These are phyloP conservation scores for Oedothorax gibbosus DNA, from an alignment of 1,140 invertebrate species.

Conservation along the genomic window DNA sequence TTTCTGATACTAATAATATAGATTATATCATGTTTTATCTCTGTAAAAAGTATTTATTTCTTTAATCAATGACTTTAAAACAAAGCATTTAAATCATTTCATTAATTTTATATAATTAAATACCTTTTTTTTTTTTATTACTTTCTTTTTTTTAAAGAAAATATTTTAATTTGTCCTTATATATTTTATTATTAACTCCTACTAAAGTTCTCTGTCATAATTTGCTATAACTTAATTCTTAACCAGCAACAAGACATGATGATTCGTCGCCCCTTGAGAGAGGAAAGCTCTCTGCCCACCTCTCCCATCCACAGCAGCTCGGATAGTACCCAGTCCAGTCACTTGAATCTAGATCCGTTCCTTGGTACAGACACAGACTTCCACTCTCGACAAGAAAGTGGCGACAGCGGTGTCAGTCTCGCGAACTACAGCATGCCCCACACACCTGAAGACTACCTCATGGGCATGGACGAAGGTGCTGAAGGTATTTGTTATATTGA, in stretches of 20 bases:
- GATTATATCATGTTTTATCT: too few species aligned
- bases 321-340: slow-evolving; percentile 52
- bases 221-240: too few species aligned
- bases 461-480: slow-evolving; percentile 69
- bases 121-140: too few species aligned
- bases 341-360: slow-evolving; percentile 77
- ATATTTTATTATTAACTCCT: too few species aligned
- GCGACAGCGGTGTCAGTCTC: slow-evolving; percentile 90
- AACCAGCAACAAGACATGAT: slow-evolving; percentile 18
- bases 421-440: slow-evolving; percentile 86
- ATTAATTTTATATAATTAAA: too few species aligned
- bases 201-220: too few species aligned
- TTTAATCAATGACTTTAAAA: too few species aligned
- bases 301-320: slow-evolving; percentile 29
- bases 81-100: too few species aligned
- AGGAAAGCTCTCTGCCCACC: slow-evolving; percentile 33
- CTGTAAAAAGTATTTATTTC: too few species aligned
- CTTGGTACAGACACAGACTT: slow-evolving; percentile 78
- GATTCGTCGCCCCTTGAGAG: slow-evolving; percentile 14
- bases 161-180: too few species aligned
- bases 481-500: slow-evolving; percentile 17
- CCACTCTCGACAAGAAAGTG: slow-evolving; percentile 92
- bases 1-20: too few species aligned
- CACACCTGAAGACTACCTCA: slow-evolving; percentile 91
- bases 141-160: too few species aligned